These are phyloP conservation scores for Pelobates fuscus DNA, from an alignment of 2,113 vertebrate species.

Conservation along the genomic window DNA sequence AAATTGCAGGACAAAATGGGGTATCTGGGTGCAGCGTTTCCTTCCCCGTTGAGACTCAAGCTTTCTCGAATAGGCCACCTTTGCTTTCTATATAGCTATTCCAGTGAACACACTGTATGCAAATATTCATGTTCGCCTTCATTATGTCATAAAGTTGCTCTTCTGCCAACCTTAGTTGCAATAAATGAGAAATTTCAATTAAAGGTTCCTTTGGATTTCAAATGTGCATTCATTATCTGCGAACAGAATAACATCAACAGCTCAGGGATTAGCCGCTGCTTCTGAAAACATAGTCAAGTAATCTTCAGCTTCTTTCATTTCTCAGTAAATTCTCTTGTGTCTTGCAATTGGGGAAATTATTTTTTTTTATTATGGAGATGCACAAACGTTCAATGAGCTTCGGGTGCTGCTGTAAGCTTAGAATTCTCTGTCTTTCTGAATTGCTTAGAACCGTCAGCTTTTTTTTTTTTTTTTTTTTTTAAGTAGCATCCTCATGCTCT, in stretches of 20 bases:
- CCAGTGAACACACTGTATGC: too few species aligned
- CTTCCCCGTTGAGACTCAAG: too few species aligned
- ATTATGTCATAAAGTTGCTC: too few species aligned
- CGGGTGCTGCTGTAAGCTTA: neutral
- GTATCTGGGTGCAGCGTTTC: too few species aligned
- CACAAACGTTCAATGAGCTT: neutral
- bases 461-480: constrained; percentile 21
- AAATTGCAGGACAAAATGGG: too few species aligned
- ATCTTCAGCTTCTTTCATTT: constrained; percentile 39
- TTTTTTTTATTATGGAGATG: constrained; percentile 37
- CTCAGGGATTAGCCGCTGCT: constrained; percentile 28
- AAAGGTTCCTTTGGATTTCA: constrained; percentile 36
- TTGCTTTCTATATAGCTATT: too few species aligned
- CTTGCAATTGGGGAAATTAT: constrained; percentile 28
- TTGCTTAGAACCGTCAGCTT: neutral
- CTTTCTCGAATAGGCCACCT: too few species aligned
- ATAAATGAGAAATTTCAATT: constrained; percentile 37
- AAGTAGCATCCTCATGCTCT: constrained; percentile 8
- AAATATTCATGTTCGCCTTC: too few species aligned
- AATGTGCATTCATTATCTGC: constrained; percentile 32
- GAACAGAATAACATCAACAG: constrained; percentile 31
- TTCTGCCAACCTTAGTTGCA: constrained; percentile 5
- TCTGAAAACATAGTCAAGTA: constrained; percentile 31
- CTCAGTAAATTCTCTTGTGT: constrained; percentile 28
- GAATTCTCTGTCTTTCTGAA: constrained; percentile 22